These are phyloP conservation scores for Philypnodon macrostomus DNA, from an alignment of 2,797 vertebrate species.

Conservation along the genomic window DNA sequence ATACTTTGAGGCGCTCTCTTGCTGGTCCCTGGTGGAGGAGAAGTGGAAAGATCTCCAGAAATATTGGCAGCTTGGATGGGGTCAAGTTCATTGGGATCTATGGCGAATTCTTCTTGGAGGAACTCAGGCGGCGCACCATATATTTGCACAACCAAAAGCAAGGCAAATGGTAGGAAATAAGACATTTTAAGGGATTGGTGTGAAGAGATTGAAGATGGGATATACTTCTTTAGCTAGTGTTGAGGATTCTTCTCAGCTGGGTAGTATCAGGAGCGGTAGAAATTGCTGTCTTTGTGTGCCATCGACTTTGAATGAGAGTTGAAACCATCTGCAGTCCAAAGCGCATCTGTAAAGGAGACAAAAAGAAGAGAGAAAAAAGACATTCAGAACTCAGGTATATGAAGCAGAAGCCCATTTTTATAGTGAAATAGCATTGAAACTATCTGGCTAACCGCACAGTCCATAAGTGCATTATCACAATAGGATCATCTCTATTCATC, in stretches of 20 bases:
- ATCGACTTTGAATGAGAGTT: conserved; percentile 58
- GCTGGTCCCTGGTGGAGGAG: conserved; percentile 83
- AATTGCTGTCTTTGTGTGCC: conserved; percentile 59
- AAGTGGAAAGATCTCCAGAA: conserved; percentile 70
- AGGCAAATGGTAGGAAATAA: conserved; percentile 78
- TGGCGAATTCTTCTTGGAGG: conserved; percentile 61
- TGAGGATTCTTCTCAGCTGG: conserved; percentile 43
- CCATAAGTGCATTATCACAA: conserved; percentile 61
- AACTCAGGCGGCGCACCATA: conserved; percentile 73
- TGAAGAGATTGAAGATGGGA: conserved; percentile 34
- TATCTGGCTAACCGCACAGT: conserved; percentile 59
- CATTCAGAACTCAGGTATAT: conserved; percentile 53
- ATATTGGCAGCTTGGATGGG: conserved; percentile 70
- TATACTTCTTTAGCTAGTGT: too few relatives aligned
- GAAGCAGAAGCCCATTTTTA: conserved; percentile 51
- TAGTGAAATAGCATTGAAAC: conserved; percentile 49
- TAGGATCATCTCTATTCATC: conserved; percentile 61
- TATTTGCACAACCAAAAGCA: conserved; percentile 81
- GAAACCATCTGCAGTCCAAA: conserved; percentile 60
- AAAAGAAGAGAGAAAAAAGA: conserved; percentile 56
- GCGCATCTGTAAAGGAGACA: conserved; percentile 73
- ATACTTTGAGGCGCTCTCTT: conserved; percentile 87
- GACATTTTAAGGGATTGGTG: conserved; percentile 73
- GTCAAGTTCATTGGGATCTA: conserved; percentile 68
- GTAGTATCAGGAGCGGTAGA: conserved; percentile 34